Evolutionary conservation across 2,797 vertebrate species (phyloP).

Genomic region (Sebastes taczanowskii): DNA sequence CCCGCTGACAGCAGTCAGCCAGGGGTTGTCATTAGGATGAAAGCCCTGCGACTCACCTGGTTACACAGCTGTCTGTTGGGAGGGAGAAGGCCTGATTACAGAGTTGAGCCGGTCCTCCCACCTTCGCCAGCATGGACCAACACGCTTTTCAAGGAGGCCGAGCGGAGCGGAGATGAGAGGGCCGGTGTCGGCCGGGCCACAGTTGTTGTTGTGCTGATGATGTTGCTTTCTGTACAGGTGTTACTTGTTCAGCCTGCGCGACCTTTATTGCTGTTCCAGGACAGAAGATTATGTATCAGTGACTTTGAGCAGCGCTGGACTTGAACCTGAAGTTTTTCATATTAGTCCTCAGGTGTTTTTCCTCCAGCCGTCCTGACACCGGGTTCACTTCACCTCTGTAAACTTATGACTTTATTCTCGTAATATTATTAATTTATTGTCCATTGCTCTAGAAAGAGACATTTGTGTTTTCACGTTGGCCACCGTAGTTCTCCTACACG

Average conservation of each 20-base stretch:
- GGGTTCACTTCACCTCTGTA: background rate
- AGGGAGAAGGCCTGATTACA: constrained; percentile 65
- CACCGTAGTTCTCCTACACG: too few relatives aligned
- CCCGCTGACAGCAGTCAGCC: constrained; percentile 64
- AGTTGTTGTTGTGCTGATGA: constrained; percentile 26
- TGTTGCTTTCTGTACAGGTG: constrained; percentile 31
- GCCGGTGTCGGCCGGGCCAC: background rate
- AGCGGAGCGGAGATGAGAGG: constrained; percentile 47
- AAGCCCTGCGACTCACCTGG: constrained; percentile 76
- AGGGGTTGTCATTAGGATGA: constrained; percentile 80
- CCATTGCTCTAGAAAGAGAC: too few relatives aligned
- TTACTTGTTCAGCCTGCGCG: constrained; percentile 4
- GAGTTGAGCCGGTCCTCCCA: constrained; percentile 46
- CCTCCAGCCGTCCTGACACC: background rate
- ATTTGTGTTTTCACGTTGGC: too few relatives aligned
- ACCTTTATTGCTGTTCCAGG: background rate
- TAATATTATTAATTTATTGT: too few relatives aligned
- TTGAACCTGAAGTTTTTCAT: constrained; percentile 16
- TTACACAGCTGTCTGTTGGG: constrained; percentile 75
- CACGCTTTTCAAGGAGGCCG: constrained; percentile 32
- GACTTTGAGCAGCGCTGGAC: background rate
- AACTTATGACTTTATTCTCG: too few relatives aligned
- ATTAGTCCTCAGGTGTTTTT: constrained; percentile 2
- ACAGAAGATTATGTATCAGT: background rate
- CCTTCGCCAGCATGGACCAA: constrained; percentile 34